Evolutionary conservation across 2,888 invertebrate genomes (phyloP).

Genomic region (Cepaea hortensis): DNA sequence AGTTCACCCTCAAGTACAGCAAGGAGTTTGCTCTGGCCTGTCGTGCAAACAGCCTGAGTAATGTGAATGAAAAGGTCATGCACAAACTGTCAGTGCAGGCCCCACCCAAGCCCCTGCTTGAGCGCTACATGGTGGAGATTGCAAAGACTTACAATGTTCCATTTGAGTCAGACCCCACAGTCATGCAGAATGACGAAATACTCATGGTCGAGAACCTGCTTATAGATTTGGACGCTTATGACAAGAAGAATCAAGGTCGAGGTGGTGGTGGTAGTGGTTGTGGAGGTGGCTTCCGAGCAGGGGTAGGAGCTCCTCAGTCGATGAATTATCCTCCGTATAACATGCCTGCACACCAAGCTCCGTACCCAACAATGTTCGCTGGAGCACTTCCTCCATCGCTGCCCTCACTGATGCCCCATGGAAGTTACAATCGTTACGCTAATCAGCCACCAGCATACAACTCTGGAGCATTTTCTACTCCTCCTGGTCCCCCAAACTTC

Average conservation of each 20-base stretch:
- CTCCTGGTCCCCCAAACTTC: slow-evolving; percentile 51
- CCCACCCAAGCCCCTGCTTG: slow-evolving; percentile 95
- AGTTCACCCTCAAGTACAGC: slow-evolving; percentile 93
- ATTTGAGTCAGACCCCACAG: slow-evolving; percentile 91
- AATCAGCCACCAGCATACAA: slow-evolving; percentile 50
- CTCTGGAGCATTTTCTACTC: slow-evolving; percentile 41
- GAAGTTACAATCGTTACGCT: slow-evolving; percentile 39
- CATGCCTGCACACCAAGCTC: not conserved
- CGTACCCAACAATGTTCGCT: not conserved
- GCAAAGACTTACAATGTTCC: slow-evolving; percentile 95
- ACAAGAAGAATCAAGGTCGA: slow-evolving; percentile 59
- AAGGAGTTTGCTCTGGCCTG: slow-evolving; percentile 91
- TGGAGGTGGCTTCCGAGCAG: slow-evolving; percentile 45
- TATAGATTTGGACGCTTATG: slow-evolving; percentile 68
- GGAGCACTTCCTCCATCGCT: slow-evolving; percentile 46
- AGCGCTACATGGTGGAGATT: slow-evolving; percentile 94
- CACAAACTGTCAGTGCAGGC: slow-evolving; percentile 80
- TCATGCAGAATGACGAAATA: slow-evolving; percentile 71
- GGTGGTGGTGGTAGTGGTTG: slow-evolving; percentile 56
- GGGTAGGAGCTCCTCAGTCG: slow-evolving; percentile 50
- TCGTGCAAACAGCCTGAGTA: slow-evolving; percentile 86
- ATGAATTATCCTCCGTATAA: slow-evolving; percentile 7
- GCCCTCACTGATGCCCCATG: slow-evolving; percentile 40
- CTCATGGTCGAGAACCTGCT: slow-evolving; percentile 68
- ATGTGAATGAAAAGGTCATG: slow-evolving; percentile 91